A percentile compares a stretch with the other conserved stretches of the same genome.
Conservation (phyloP, 2,797 vertebrate genomes). For the Danionella dracula region DNA sequence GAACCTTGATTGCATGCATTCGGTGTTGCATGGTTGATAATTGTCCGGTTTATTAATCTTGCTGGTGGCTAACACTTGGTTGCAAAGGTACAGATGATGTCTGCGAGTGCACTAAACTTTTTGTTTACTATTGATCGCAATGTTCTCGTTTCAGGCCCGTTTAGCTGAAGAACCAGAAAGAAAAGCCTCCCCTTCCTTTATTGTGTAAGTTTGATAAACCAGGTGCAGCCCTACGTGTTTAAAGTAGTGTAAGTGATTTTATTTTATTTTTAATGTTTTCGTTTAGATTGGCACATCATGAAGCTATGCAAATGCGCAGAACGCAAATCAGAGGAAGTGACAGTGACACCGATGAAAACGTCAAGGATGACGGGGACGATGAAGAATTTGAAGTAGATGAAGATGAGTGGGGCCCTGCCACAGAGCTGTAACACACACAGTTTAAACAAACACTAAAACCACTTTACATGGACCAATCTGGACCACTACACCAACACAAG, state of each 20-base stretch:
- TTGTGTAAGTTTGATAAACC: constrained; percentile 64
- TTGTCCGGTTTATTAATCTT: too few species aligned
- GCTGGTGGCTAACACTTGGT: too few species aligned
- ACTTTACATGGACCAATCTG: background rate
- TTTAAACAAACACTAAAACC: background rate
- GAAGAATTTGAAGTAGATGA: constrained; percentile 60
- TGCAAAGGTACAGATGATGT: too few species aligned
- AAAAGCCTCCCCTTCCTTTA: constrained; percentile 53
- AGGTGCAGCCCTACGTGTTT: background rate
- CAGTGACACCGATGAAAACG: constrained; percentile 72
- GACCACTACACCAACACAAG: background rate
- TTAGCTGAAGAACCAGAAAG: constrained; percentile 49
- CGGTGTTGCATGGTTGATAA: too few species aligned
- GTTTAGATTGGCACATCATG: constrained; percentile 76
- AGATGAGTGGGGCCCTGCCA: constrained; percentile 89
- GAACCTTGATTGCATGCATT: too few species aligned
- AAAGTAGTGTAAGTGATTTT: background rate
- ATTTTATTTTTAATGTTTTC: background rate
- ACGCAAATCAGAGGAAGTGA: constrained; percentile 75
- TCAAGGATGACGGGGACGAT: constrained; percentile 64
- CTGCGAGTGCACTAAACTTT: too few species aligned
- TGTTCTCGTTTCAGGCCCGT: constrained; percentile 55
- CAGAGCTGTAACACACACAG: constrained; percentile 77
- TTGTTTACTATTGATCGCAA: too few species aligned
- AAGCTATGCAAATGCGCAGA: constrained; percentile 80